Evolutionary conservation across 2,888 invertebrate genomes (phyloP).

Genomic region (Rhagium mordax): DNA sequence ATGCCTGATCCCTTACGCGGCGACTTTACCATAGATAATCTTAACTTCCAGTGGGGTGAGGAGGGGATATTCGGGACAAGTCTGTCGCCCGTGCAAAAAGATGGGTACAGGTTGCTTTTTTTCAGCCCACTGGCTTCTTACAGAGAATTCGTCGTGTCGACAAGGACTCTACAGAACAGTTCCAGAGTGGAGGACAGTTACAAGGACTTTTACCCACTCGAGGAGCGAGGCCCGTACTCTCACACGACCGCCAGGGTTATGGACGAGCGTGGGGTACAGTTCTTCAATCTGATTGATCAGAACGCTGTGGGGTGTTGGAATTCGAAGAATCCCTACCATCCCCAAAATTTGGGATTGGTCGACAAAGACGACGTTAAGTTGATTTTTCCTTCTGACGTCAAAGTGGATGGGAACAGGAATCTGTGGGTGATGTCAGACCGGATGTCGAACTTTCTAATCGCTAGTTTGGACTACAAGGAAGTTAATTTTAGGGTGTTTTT

Average conservation of each 20-base stretch:
- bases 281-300: conserved; percentile 85
- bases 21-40: conserved; percentile 84
- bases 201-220: conserved; percentile 79
- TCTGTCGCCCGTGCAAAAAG: conserved; percentile 77
- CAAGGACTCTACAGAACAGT: conserved; percentile 80
- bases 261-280: conserved; percentile 82
- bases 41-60: conserved; percentile 89
- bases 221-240: conserved; percentile 77
- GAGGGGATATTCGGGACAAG: conserved; percentile 83
- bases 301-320: conserved; percentile 91
- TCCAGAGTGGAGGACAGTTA: conserved; percentile 79
- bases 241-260: conserved; percentile 84
- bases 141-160: conserved; percentile 86
- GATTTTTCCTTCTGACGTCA: conserved; percentile 86
- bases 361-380: conserved; percentile 84
- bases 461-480: conserved; percentile 80
- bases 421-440: conserved; percentile 88
- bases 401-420: conserved; percentile 79
- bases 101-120: conserved; percentile 81
- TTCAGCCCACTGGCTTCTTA: conserved; percentile 87
- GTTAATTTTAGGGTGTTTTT: conserved; percentile 85
- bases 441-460: conserved; percentile 84
- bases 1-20: conserved; percentile 86
- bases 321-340: conserved; percentile 74
- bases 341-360: conserved; percentile 79